Evolutionary conservation across 2,888 invertebrate genomes (phyloP), one percentile per base, ranked within the genome.

Genomic region (Zonitis immaculata): DNA sequence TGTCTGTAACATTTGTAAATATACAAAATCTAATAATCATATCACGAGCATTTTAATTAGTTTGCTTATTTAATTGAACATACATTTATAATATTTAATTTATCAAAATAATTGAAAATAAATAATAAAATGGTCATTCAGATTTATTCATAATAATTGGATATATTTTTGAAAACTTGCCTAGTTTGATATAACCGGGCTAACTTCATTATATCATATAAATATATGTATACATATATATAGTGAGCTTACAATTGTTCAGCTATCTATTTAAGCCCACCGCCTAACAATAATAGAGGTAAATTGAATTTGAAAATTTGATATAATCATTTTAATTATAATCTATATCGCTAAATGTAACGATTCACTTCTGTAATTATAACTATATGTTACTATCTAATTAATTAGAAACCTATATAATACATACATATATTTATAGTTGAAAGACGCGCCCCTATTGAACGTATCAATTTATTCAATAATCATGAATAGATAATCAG

Each of bases 291-390:
- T 30, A 49, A 43, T 49, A 32, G 27, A 26, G 14, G 28, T 42
- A 49, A 28, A 49, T 49, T 49, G 49, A 39, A 49, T 49, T 49
- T 26, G 42, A 49, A 49, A 49, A 49, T 49, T 49, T 44, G 27
- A 49, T 49, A 30, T 30, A 45, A 45, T 45, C 45, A 28, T 32
- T 42, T 49, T 49, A 49, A 49, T 49, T 49, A 49, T 26, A 27
- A 20, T 49, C 11, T 44, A 30, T 27, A 28, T n/a, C 28, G 16
- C 44, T 22, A 28, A 39, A 18, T 39, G 18, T 39, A 39, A 39
- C 39, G 20, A 39, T 18, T 39, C 39, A 11, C 39, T 39, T 39
- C 9, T 39, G n/a, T 18, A 3, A 11, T 39, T 39, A 4, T 39
- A 20, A 39, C 11, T 18, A 11, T n/a, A n/a, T 39, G 20, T 11